Evolutionary conservation across 2,113 vertebrate genomes (phyloP).

Genomic region (Lanius collurio): DNA sequence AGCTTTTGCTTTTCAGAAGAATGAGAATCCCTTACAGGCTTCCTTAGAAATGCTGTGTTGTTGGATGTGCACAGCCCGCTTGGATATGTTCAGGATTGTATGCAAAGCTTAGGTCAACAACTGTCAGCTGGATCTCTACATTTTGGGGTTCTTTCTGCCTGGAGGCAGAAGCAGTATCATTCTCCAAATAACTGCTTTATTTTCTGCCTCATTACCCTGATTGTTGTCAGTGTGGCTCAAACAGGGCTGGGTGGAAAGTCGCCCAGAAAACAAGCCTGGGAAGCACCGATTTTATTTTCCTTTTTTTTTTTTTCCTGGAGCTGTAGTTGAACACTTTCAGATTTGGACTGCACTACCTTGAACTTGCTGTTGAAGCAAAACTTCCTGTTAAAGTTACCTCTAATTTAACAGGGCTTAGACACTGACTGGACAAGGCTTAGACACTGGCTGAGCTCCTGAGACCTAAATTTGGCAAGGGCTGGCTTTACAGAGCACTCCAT

Average conservation of each 20-base stretch:
- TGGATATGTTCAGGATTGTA: background rate
- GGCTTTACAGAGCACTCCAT: background rate
- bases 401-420: background rate
- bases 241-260: background rate
- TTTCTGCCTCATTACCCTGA: slow-evolving; percentile 70
- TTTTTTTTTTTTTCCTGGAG: background rate
- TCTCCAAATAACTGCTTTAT: slow-evolving; percentile 50
- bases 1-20: background rate
- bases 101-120: background rate
- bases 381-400: background rate
- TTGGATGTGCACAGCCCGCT: background rate
- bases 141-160: slow-evolving; percentile 51
- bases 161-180: slow-evolving; percentile 37
- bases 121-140: background rate
- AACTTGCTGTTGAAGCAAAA: background rate
- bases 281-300: background rate
- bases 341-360: background rate
- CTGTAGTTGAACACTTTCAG: background rate
- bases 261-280: background rate
- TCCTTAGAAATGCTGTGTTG: background rate
- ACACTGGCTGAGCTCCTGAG: background rate
- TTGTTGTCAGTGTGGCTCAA: slow-evolving; percentile 25
- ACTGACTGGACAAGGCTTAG: background rate
- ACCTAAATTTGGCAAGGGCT: background rate
- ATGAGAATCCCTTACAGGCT: background rate